phyloP scores from a whole-genome alignment of 2,113 vertebrate genomes.

The Haemorhous mexicanus region DNA sequence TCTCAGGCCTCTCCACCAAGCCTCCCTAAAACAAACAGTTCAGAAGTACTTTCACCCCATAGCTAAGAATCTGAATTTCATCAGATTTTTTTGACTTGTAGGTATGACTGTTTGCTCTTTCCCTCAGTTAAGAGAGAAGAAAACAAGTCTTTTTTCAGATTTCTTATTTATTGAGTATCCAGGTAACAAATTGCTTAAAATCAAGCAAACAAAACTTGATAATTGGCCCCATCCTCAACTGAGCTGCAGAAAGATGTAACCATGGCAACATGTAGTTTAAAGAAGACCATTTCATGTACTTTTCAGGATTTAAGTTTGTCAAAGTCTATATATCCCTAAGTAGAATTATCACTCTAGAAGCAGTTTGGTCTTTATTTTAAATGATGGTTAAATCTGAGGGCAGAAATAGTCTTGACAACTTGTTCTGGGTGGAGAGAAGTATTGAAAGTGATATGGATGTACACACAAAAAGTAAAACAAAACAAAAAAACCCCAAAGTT shows the following conservation, averaged over 20 bases:
- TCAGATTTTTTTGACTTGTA: background rate
- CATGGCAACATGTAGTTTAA: conserved; percentile 71
- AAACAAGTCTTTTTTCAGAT: conserved; percentile 58
- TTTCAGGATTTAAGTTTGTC: conserved; percentile 72
- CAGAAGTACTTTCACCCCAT: background rate
- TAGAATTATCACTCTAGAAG: conserved; percentile 65
- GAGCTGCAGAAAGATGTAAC: conserved; percentile 73
- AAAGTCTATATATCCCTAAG: conserved; percentile 69
- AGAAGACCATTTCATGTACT: conserved; percentile 68
- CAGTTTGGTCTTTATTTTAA: conserved; percentile 66
- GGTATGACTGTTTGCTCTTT: conserved; percentile 55
- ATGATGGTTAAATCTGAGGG: background rate
- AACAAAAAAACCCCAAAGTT: background rate
- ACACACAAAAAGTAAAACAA: background rate
- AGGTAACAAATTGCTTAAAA: conserved; percentile 83
- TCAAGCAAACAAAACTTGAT: conserved; percentile 79
- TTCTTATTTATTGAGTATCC: conserved; percentile 79
- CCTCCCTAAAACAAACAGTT: conserved; percentile 31
- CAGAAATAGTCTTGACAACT: conserved; percentile 49
- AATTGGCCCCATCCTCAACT: conserved; percentile 75
- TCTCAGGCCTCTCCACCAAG: background rate
- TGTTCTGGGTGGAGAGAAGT: background rate
- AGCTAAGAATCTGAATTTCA: conserved; percentile 15
- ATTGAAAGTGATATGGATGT: background rate
- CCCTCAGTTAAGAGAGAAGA: conserved; percentile 52